Evolutionary conservation across 2,113 vertebrate genomes (phyloP).

Genomic region (Cardinalis cardinalis): DNA sequence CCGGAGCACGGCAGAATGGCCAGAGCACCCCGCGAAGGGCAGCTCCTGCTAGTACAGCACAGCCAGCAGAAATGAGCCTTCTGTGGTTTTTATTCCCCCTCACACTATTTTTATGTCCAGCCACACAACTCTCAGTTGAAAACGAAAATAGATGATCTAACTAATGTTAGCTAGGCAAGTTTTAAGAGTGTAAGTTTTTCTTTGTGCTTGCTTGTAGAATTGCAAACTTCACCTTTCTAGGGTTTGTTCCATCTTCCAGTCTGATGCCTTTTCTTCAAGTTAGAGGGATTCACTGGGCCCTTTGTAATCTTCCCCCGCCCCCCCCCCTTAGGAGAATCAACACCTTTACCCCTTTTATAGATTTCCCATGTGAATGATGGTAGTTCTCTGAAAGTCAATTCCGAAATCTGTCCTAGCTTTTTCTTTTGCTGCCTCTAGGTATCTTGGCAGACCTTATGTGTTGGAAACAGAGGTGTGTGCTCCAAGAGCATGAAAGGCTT

Average conservation of each 20-base stretch:
- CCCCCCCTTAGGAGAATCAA: background rate
- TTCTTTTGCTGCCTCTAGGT: background rate
- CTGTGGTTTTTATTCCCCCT: too few species aligned
- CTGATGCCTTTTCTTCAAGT: background rate
- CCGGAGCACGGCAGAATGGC: accelerated
- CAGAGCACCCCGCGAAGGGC: background rate
- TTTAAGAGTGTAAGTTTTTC: accelerated
- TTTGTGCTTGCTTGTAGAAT: background rate
- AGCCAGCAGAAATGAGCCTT: accelerated
- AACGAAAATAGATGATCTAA: background rate
- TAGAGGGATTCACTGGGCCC: background rate
- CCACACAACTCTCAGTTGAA: background rate
- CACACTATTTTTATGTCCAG: background rate
- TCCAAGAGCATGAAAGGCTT: background rate
- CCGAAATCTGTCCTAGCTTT: background rate
- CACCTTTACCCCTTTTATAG: background rate
- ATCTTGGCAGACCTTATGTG: background rate
- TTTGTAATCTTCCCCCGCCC: background rate
- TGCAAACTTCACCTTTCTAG: background rate
- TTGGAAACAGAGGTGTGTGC: background rate
- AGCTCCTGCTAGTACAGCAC: accelerated
- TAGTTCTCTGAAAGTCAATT: background rate
- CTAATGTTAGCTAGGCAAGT: background rate
- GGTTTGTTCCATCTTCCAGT: background rate
- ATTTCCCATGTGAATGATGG: accelerated